These are phyloP conservation scores for Pandemis cinnamomeana DNA, from an alignment of 2,888 invertebrate genomes.

Conservation along the genomic window DNA sequence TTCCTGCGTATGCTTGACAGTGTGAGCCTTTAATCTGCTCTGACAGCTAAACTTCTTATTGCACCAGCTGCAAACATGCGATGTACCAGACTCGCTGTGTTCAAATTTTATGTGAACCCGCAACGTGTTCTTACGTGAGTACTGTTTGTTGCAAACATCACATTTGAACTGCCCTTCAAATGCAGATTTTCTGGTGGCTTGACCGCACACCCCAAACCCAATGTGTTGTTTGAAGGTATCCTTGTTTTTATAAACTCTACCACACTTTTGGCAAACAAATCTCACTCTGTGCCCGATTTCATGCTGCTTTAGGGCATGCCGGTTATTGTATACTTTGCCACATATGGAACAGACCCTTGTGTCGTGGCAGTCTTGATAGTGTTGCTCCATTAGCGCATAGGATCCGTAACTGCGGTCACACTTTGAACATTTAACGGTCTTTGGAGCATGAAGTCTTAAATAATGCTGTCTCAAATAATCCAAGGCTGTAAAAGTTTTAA, in stretches of 20 bases:
- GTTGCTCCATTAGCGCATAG: constrained; percentile 47
- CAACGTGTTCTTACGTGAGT: constrained; percentile 51
- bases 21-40: constrained; percentile 54
- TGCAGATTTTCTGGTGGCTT: constrained; percentile 42
- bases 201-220: constrained; percentile 47
- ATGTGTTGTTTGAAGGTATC: constrained; percentile 52
- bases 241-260: constrained; percentile 53
- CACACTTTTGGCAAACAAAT: constrained; percentile 53
- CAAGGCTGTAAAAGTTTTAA: constrained; percentile 45
- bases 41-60: constrained; percentile 53
- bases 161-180: constrained; percentile 49
- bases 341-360: constrained; percentile 52
- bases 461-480: constrained; percentile 52
- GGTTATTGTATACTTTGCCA: constrained; percentile 53
- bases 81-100: constrained; percentile 51
- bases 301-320: constrained; percentile 50
- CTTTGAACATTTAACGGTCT: constrained; percentile 50
- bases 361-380: constrained; percentile 49
- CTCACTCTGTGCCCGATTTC: constrained; percentile 48
- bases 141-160: constrained; percentile 55
- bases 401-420: constrained; percentile 53
- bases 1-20: constrained; percentile 57
- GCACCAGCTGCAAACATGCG: constrained; percentile 55
- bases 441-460: constrained; percentile 54
- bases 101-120: constrained; percentile 54